phyloP scores from a whole-genome alignment of 1,140 invertebrate species.

The Helicoverpa zea region DNA sequence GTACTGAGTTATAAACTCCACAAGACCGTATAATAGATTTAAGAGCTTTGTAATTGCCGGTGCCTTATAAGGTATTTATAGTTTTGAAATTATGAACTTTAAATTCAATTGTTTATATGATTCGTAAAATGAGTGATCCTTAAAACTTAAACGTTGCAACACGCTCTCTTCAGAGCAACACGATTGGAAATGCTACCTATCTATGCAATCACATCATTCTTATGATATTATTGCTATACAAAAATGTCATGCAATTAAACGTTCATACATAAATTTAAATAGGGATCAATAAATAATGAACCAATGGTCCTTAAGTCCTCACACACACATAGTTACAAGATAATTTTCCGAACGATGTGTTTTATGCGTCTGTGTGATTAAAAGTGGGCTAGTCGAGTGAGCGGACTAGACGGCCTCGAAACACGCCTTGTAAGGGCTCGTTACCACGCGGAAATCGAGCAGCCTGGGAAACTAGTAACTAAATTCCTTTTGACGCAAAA shows the following conservation, averaged over 20 bases:
- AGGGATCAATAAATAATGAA: neutral
- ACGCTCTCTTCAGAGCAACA: too few species aligned
- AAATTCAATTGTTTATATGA: too few species aligned
- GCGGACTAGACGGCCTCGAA: constrained; percentile 61
- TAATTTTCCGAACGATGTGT: constrained; percentile 38
- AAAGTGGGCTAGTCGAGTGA: constrained; percentile 57
- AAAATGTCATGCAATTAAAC: neutral
- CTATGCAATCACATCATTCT: too few species aligned
- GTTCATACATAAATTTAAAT: neutral
- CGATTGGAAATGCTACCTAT: too few species aligned
- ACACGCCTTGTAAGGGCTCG: constrained; percentile 59
- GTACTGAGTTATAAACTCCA: neutral
- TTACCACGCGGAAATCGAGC: constrained; percentile 61
- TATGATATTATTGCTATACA: too few species aligned
- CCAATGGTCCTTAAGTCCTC: neutral
- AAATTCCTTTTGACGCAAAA: too few species aligned
- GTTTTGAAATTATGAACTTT: too few species aligned
- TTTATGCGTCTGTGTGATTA: constrained; percentile 17
- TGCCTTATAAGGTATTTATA: too few species aligned
- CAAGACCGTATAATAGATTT: neutral
- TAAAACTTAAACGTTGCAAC: too few species aligned
- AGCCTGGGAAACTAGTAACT: constrained; percentile 7
- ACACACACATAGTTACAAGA: neutral
- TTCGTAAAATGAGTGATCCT: too few species aligned
- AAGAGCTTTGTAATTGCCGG: neutral